phyloP scores from a whole-genome alignment of 2,113 vertebrate genomes.

The Myotis yumanensis region DNA sequence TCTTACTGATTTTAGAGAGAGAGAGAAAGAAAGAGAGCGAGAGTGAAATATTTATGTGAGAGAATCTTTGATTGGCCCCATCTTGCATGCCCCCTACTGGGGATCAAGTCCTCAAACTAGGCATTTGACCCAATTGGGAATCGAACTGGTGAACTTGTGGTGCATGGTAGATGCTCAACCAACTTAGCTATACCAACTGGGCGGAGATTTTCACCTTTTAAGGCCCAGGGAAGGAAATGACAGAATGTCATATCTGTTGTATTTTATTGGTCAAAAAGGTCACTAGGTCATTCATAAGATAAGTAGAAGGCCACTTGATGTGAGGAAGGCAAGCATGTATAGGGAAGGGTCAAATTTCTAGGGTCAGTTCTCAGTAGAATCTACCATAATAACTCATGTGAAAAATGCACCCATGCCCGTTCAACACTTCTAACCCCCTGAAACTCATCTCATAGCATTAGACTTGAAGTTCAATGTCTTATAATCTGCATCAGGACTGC shows the following conservation, averaged over 20 bases:
- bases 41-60: no score
- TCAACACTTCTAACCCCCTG: neutral
- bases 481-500: neutral
- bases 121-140: no score
- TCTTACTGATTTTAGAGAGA: no score
- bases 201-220: neutral
- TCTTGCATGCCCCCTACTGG: no score
- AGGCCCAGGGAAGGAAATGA: neutral
- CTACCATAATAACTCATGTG: neutral
- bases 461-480: neutral
- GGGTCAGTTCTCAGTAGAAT: neutral
- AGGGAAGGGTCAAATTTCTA: neutral
- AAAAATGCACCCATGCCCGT: neutral
- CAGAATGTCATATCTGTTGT: neutral
- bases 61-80: no score
- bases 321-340: neutral
- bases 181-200: no score
- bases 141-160: no score
- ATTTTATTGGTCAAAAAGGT: neutral
- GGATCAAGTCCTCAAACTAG: no score
- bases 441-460: neutral
- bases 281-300: neutral
- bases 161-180: no score
- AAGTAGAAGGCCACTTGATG: neutral
- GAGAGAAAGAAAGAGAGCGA: no score